Conservation (phyloP, 2,797 vertebrate species). For the Trachurus trachurus region DNA sequence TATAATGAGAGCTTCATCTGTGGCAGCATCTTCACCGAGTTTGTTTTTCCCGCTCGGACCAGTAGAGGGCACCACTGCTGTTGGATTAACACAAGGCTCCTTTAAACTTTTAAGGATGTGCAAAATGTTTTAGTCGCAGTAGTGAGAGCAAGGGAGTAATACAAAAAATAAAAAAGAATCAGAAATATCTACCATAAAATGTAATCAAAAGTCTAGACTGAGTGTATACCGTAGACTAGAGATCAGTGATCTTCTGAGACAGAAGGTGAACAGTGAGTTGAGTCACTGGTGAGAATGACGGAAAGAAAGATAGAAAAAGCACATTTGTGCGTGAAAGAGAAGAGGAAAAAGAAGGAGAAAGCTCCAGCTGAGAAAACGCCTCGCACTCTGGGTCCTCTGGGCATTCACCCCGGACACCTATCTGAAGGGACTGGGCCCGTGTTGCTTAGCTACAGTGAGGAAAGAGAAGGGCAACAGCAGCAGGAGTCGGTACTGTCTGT, state of each 20-base stretch:
- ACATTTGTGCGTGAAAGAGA: background rate
- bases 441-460: conserved; percentile 76
- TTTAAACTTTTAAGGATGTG: background rate
- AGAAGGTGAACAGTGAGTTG: background rate
- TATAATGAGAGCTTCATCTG: background rate
- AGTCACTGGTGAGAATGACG: background rate
- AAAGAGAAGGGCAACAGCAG: conserved; percentile 65
- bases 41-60: conserved; percentile 19
- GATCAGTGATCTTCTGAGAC: background rate
- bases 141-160: rapidly evolving
- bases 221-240: too few relatives aligned
- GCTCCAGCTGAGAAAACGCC: conserved; percentile 48
- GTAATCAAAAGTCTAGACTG: background rate
- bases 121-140: background rate
- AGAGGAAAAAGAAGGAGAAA: background rate
- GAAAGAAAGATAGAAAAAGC: background rate
- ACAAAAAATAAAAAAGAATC: background rate
- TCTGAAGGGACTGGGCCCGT: conserved; percentile 42
- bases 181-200: background rate
- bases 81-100: background rate
- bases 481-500: conserved; percentile 38
- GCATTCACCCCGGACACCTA: conserved; percentile 56
- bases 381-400: conserved; percentile 39
- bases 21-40: background rate
- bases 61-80: conserved; percentile 52